Evolutionary conservation across 2,888 invertebrate genomes (phyloP).

Genomic region (Conus canariensis): DNA sequence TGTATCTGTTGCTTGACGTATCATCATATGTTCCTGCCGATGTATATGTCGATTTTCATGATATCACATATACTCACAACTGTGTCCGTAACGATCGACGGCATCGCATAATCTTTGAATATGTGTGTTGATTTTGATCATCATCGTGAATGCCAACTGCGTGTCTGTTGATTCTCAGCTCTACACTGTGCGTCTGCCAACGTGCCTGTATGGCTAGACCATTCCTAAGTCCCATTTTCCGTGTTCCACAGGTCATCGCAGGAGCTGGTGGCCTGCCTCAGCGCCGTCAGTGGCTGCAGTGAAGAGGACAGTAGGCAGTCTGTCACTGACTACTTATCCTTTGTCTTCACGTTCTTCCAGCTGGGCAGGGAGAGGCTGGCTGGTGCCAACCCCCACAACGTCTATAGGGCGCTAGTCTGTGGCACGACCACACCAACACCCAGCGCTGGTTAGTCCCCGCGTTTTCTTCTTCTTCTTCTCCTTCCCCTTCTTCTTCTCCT

Average conservation of each 20-base stretch:
- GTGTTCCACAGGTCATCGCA: neutral
- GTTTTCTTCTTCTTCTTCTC: neutral
- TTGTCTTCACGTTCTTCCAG: conserved; percentile 8
- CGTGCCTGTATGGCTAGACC: too few relatives aligned
- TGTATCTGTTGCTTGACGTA: too few relatives aligned
- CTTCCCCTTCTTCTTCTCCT: neutral
- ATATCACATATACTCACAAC: too few relatives aligned
- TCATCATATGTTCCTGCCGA: too few relatives aligned
- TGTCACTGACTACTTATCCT: conserved; percentile 23
- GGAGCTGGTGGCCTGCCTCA: neutral
- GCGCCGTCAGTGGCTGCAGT: conserved; percentile 29
- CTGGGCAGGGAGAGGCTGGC: neutral
- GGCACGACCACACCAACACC: neutral
- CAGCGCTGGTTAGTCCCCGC: conserved; percentile 8
- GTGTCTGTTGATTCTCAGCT: too few relatives aligned
- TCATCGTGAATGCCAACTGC: too few relatives aligned
- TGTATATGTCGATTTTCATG: too few relatives aligned
- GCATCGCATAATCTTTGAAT: too few relatives aligned
- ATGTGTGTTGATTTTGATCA: too few relatives aligned
- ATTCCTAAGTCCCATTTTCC: too few relatives aligned
- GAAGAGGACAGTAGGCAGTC: conserved; percentile 6
- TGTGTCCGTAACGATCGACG: too few relatives aligned
- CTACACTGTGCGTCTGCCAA: too few relatives aligned
- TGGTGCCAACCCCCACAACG: neutral
- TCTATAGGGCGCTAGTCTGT: conserved; percentile 1